These are phyloP conservation scores for Leucosticte australis DNA, from an alignment of 2,113 vertebrate species.

Conservation along the genomic window DNA sequence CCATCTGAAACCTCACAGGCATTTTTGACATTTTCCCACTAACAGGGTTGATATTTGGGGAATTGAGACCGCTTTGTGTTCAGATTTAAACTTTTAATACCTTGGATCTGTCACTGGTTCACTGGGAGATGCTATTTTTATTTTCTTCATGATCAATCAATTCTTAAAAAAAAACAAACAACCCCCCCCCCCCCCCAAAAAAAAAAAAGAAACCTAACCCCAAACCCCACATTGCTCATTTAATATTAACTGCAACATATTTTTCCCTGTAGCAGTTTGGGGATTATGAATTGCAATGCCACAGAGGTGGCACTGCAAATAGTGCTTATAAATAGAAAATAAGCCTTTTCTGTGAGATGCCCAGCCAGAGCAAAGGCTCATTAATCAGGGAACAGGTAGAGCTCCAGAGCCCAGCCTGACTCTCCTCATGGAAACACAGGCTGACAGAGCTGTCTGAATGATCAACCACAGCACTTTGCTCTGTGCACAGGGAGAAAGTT, in stretches of 20 bases:
- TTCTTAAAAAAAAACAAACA: not conserved
- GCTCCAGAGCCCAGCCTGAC: not conserved
- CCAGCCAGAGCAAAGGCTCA: not conserved
- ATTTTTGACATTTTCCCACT: conserved; percentile 46
- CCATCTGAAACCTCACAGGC: conserved; percentile 25
- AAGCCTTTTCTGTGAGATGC: not conserved
- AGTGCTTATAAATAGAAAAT: conserved; percentile 3
- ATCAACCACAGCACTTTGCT: not conserved
- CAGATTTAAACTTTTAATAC: not conserved
- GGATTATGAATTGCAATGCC: not conserved
- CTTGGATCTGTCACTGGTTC: not conserved
- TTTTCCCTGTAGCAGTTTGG: conserved; percentile 24
- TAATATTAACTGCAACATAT: not conserved
- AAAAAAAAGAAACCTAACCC: not conserved
- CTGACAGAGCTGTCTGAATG: not conserved
- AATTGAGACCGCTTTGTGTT: not conserved
- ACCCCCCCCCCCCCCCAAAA: not conserved
- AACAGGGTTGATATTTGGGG: not conserved
- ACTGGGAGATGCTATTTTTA: not conserved
- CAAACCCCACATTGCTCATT: not conserved
- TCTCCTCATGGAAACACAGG: not conserved
- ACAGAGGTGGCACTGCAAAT: not conserved
- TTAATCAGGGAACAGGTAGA: not conserved
- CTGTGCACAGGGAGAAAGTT: not conserved
- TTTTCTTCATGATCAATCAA: conserved; percentile 6